A percentile compares a stretch with the other conserved stretches of the same genome.
Conservation (phyloP, 2,797 vertebrate genomes). For the Notamacropus eugenii region DNA sequence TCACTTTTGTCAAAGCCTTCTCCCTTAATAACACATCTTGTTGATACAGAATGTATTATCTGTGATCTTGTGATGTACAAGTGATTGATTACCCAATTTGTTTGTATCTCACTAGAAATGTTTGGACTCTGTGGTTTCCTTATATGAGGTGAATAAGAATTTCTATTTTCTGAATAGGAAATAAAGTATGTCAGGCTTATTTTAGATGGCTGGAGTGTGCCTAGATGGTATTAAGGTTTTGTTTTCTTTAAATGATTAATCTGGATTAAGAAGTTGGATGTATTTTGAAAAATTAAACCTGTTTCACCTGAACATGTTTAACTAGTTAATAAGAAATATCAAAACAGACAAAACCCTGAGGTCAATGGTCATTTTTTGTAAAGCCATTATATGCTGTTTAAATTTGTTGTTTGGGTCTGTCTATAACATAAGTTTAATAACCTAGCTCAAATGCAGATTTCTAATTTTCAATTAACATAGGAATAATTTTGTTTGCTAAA, state of each 20-base stretch:
- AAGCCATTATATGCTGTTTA: constrained; percentile 93
- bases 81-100: constrained; percentile 73
- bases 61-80: constrained; percentile 63
- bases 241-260: constrained; percentile 93
- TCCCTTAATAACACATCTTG: constrained; percentile 75
- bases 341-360: constrained; percentile 90
- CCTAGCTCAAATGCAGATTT: constrained; percentile 94
- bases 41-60: constrained; percentile 65
- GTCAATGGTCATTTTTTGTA: constrained; percentile 92
- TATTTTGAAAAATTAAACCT: constrained; percentile 96
- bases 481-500: constrained; percentile 98
- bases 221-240: constrained; percentile 87
- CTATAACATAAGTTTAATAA: constrained; percentile 96
- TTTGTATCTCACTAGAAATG: constrained; percentile 72
- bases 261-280: constrained; percentile 92
- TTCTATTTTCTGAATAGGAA: constrained; percentile 86
- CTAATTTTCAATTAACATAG: constrained; percentile 98
- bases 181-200: constrained; percentile 84
- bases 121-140: constrained; percentile 82
- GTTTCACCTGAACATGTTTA: constrained; percentile 96
- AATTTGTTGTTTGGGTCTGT: constrained; percentile 95
- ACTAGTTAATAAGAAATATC: constrained; percentile 96
- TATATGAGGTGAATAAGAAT: constrained; percentile 82
- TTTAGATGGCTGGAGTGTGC: constrained; percentile 89
- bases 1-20: constrained; percentile 91